A percentile compares a stretch with the other conserved stretches of the same genome.
These are phyloP conservation scores for Diadegma fenestrale DNA, from an alignment of 2,888 invertebrate species.

Conservation along the genomic window DNA sequence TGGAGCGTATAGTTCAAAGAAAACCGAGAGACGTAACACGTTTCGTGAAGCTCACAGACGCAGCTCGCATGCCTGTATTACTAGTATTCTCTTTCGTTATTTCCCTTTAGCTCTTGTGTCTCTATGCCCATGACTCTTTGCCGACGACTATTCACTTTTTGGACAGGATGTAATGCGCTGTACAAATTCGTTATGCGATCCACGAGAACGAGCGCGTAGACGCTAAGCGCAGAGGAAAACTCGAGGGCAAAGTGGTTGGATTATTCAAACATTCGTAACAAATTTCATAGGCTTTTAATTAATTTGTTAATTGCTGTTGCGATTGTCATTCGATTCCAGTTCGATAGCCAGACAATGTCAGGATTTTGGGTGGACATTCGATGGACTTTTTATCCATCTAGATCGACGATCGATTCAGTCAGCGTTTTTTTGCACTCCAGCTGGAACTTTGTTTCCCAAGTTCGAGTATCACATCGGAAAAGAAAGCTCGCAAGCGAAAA, in stretches of 20 bases:
- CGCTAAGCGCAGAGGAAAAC: neutral
- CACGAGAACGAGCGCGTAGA: neutral
- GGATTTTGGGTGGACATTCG: neutral
- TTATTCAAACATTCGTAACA: neutral
- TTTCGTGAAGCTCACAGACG: conserved; percentile 4
- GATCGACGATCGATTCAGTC: conserved; percentile 20
- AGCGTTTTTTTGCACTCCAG: conserved; percentile 18
- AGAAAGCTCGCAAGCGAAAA: conserved; percentile 23
- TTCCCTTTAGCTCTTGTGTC: neutral
- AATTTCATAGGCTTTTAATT: neutral
- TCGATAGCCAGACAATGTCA: neutral
- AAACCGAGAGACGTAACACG: conserved; percentile 35
- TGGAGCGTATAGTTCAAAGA: conserved; percentile 32
- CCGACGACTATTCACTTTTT: conserved; percentile 13
- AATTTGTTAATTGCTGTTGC: neutral
- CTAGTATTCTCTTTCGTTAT: neutral
- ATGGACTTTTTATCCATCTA: conserved; percentile 18
- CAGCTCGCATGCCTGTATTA: conserved; percentile 14
- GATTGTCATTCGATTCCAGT: neutral
- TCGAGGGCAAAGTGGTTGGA: neutral
- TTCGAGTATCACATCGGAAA: conserved; percentile 13
- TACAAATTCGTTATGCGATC: conserved; percentile 2
- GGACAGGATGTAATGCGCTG: conserved; percentile 12
- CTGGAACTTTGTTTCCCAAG: conserved; percentile 57
- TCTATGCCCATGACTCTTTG: conserved; percentile 15